These are phyloP conservation scores for Halictus rubicundus DNA, from an alignment of 1,140 invertebrate species.

Conservation along the genomic window DNA sequence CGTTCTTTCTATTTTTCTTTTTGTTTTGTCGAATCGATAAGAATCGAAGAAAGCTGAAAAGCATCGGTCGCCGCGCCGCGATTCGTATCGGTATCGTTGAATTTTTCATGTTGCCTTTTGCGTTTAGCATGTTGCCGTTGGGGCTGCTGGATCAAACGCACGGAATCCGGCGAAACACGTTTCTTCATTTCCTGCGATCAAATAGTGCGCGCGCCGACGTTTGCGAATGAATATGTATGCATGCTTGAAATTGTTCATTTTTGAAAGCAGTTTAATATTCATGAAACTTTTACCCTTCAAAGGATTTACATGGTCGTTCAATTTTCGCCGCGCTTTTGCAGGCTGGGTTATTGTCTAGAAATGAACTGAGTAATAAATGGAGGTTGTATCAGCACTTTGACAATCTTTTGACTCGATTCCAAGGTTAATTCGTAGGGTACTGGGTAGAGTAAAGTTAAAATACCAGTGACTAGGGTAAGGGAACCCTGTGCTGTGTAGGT, in stretches of 20 bases:
- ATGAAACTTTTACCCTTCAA: background rate
- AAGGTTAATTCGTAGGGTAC: too few relatives aligned
- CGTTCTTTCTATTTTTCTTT: background rate
- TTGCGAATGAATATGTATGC: background rate
- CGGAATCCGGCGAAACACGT: background rate
- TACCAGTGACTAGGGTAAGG: too few relatives aligned
- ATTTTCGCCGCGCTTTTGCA: background rate
- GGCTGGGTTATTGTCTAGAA: background rate
- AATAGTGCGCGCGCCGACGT: background rate
- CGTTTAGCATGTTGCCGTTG: background rate
- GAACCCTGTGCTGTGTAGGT: too few relatives aligned
- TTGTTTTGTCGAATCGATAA: background rate
- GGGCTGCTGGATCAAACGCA: background rate
- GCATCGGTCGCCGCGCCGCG: background rate
- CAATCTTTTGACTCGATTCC: too few relatives aligned
- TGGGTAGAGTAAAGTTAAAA: too few relatives aligned
- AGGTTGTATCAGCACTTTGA: too few relatives aligned
- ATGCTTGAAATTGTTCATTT: background rate
- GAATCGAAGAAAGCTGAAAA: background rate
- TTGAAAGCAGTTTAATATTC: background rate
- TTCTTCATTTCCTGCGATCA: background rate
- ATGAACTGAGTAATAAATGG: background rate
- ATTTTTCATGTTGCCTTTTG: background rate
- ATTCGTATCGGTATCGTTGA: background rate
- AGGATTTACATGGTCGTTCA: background rate